Evolutionary conservation across 2,888 invertebrate species (phyloP), one percentile per base, ranked within the genome.

Genomic region (Elmis aenea): DNA sequence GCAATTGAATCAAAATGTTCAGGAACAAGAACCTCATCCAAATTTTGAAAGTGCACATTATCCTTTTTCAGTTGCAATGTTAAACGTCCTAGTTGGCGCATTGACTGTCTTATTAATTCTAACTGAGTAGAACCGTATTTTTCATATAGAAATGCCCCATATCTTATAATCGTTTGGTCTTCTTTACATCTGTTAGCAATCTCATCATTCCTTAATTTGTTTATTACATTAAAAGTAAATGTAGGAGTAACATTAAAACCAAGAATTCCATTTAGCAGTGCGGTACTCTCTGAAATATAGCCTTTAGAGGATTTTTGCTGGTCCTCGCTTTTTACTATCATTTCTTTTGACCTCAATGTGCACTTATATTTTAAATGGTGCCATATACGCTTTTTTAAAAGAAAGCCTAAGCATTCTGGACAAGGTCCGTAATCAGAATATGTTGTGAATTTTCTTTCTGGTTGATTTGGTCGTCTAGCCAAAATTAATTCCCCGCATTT

Each of bases 51-150:
- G 3, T 10, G 10, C 14, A 3, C 25, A 26, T 13, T 13, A 6
- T 21, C 4, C 24, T 24, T 29, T 26, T 13, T 13, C 9, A 37
- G 18, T 26, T 33, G 29, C 13, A 33, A 12, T 5, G 26, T 9
- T 20, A 45, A 20, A 9, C 45, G 27, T n/a, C 25, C 45, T 5
- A 40, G 24, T 34, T 45, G 45, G n/a, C 41, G 33, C 38, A 45
- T 42, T n/a, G 38, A 18, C 26, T 45, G 45, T 13, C 40, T 16
- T 5, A 45, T 45, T 1, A 45, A 16, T 21, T 41, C 39, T 5
- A 12, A 9, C 28, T 45, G 45, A 6, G 38, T 38, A 6, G 11
- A 14, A 29, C 25, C 26, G 30, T 45, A 32, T 33, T 45, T 38
- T 27, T 40, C 44, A 31, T 30, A 40, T 18, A 29, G 45, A 14